phyloP scores from a whole-genome alignment of 2,797 vertebrate species.

The Protonibea diacanthus region DNA sequence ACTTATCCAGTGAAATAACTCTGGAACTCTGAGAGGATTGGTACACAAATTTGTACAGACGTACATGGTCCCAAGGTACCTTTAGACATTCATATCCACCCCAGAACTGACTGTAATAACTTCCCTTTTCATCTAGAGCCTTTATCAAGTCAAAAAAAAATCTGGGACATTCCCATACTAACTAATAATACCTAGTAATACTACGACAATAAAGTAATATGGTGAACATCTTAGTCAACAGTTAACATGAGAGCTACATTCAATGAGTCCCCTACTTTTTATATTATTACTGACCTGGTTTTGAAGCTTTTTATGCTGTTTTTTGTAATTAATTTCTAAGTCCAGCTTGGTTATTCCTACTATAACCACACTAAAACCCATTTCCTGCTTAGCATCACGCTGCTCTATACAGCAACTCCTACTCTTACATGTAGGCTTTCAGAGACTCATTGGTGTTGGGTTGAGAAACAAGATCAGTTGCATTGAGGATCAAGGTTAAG shows the following conservation, averaged over 20 bases:
- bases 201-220: background rate
- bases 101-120: background rate
- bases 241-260: background rate
- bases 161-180: background rate
- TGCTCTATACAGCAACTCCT: slow-evolving; percentile 4
- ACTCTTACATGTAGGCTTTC: slow-evolving; percentile 14
- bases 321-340: too few species aligned
- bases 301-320: background rate
- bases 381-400: background rate
- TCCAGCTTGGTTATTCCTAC: background rate
- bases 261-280: background rate
- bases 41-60: too few species aligned
- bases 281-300: background rate
- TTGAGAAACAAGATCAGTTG: slow-evolving; percentile 64
- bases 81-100: background rate
- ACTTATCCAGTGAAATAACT: too few species aligned
- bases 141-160: background rate
- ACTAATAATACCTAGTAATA: too few species aligned
- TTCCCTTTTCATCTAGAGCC: background rate
- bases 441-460: slow-evolving; percentile 48
- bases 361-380: background rate
- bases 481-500: slow-evolving; percentile 69
- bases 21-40: background rate
- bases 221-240: background rate
- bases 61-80: too few species aligned